Evolutionary conservation across 2,797 vertebrate species (phyloP), one percentile per base, ranked within the genome.

Genomic region (Coregonus suidteri): DNA sequence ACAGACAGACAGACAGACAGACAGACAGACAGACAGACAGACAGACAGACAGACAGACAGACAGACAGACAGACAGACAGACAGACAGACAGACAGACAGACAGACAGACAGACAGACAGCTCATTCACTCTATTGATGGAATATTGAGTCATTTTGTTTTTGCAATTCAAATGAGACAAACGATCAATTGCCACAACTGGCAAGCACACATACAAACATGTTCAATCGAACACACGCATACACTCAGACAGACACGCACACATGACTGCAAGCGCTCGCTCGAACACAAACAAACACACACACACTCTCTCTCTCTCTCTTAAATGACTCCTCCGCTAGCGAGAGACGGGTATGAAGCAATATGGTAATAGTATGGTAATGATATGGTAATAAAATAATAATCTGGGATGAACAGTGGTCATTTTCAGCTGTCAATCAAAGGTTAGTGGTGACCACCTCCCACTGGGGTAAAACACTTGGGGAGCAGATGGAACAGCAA

Each of bases 361-460:
- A 79, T 73, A 81, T 83, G 82, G 83, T 85, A 86, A 85, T 80
- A 56, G 3, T 0, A 73, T 75, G 70, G 67, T 86, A 81, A 81
- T 85, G 73, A 79, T 77, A 87, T 88, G 86, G 74, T 88, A 85
- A 88, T 87, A 34, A 14, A 65, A 85, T 84, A 75, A 25, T 85
- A 85, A 87, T 88, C 75, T 70, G n/a, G 18, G 71, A 74, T 83
- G 79, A 86, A 77, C 79, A 83, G 73, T 64, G 83, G 79, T 84
- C 81, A 81, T 73, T 79, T 75, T 75, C 77, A 79, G 79, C 78
- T 79, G 85, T 83, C 85, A 72, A 51, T 71, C 62, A 79, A 77
- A 81, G 82, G 82, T 84, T 76, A 53, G 15, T 16, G 79, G 77
- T 77, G 81, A 81, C 35, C 41, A 20, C 16, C 41, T 35, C 73